Conservation (phyloP, 1,140 invertebrate genomes). For the Agrypnia vestita region DNA sequence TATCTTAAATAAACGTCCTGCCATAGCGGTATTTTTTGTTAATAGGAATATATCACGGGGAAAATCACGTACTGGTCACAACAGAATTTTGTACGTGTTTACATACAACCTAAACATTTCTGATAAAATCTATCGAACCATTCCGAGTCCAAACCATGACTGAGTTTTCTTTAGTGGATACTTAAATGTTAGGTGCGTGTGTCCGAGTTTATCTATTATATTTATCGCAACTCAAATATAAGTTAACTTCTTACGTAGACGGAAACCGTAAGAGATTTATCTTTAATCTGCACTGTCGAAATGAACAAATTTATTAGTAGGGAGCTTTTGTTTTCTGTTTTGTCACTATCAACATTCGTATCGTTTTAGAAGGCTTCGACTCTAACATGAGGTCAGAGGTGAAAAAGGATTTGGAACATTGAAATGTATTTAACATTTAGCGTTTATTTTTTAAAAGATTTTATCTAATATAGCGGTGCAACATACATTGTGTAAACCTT, state of each 20-base stretch:
- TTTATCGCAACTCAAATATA: not conserved
- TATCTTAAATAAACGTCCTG: no score
- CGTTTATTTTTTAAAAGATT: slow-evolving; percentile 20
- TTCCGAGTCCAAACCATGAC: no score
- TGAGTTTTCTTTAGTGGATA: no score
- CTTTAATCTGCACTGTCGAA: not conserved
- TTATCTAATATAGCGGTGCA: no score
- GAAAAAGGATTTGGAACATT: not conserved
- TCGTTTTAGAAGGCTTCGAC: not conserved
- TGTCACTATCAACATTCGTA: not conserved
- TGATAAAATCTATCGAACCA: no score
- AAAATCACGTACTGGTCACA: no score
- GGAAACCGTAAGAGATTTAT: not conserved
- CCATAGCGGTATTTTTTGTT: no score
- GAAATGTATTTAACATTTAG: slow-evolving; percentile 19
- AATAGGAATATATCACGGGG: no score
- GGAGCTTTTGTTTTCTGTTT: not conserved
- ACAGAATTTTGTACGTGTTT: no score
- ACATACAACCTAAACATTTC: no score
- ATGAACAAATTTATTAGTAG: not conserved
- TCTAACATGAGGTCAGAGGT: slow-evolving; percentile 28
- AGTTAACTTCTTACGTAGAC: not conserved
- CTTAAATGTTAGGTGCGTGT: not conserved
- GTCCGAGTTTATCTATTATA: not conserved
- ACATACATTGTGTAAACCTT: no score